These are phyloP conservation scores for Nyctibius bracteatus DNA, from an alignment of 2,113 vertebrate genomes.

Conservation along the genomic window DNA sequence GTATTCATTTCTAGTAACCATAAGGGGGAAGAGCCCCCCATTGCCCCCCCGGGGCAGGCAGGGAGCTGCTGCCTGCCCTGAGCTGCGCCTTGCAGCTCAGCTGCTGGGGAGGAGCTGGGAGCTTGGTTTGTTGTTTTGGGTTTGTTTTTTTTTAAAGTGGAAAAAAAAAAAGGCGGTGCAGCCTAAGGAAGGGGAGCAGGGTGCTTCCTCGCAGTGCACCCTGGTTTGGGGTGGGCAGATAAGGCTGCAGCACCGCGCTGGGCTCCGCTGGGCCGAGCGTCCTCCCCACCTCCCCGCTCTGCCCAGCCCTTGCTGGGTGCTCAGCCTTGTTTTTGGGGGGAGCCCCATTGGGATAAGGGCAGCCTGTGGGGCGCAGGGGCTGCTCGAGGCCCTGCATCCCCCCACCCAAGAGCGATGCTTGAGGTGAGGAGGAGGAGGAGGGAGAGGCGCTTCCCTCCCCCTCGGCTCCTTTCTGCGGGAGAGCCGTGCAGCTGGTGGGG, in stretches of 20 bases:
- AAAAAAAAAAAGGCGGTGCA: background rate
- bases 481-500: background rate
- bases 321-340: accelerated
- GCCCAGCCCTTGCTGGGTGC: background rate
- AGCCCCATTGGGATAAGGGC: accelerated
- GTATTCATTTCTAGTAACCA: background rate
- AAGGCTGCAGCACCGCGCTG: background rate
- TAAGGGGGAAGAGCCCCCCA: background rate
- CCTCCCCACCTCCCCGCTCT: background rate
- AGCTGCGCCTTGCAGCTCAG: background rate
- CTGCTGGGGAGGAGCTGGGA: background rate
- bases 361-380: background rate
- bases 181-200: background rate
- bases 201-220: background rate
- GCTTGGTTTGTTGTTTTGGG: background rate
- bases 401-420: accelerated
- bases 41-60: background rate
- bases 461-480: background rate
- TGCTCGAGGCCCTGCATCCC: background rate
- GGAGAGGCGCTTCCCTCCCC: background rate
- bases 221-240: constrained; percentile 43
- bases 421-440: background rate
- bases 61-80: background rate
- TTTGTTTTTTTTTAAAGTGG: background rate
- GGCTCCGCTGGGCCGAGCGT: background rate